Evolutionary conservation across 2,113 vertebrate species (phyloP).

Genomic region (Dermatemys mawii): DNA sequence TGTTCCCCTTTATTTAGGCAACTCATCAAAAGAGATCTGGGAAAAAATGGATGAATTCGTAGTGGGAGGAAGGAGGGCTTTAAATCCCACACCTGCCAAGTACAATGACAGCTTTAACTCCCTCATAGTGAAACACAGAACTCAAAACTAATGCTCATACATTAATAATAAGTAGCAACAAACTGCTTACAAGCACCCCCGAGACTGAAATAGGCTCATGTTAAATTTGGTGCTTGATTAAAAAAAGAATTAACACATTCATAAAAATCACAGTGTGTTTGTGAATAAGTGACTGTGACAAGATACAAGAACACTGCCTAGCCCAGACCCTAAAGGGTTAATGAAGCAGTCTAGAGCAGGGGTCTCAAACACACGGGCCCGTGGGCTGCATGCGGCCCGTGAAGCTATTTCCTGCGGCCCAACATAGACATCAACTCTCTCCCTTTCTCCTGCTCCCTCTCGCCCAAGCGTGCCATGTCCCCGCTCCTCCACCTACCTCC

Average conservation of each 20-base stretch:
- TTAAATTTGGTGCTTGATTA: background rate
- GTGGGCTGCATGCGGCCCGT: no score
- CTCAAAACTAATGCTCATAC: background rate
- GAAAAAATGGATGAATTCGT: background rate
- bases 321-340: background rate
- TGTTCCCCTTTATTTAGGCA: accelerated
- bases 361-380: no score
- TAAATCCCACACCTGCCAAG: accelerated
- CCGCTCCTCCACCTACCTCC: no score
- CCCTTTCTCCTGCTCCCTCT: no score
- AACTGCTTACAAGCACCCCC: background rate
- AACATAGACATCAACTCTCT: no score
- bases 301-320: background rate
- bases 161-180: background rate
- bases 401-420: no score
- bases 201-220: background rate
- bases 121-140: background rate
- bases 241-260: background rate
- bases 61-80: background rate
- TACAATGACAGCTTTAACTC: background rate
- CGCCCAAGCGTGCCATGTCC: no score
- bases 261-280: background rate
- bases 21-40: accelerated
- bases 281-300: background rate
- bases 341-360: no score